Conservation (phyloP, 2,113 vertebrate genomes). For the Melanerpes formicivorus region DNA sequence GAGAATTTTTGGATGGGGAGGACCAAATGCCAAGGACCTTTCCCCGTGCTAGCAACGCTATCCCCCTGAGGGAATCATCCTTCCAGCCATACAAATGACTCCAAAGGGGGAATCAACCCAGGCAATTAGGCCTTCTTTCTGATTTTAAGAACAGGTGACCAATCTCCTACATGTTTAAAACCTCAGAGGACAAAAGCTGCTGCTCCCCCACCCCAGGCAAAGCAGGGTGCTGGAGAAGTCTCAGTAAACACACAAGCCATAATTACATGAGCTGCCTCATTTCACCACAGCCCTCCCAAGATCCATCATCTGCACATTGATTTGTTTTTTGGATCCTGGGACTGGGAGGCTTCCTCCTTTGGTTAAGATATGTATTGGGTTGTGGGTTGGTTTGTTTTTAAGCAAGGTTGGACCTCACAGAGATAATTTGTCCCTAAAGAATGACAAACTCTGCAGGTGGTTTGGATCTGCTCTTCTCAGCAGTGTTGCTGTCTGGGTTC, state of each 20-base stretch:
- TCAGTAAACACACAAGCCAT: background rate
- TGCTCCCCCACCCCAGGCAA: background rate
- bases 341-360: background rate
- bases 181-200: background rate
- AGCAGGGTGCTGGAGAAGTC: background rate
- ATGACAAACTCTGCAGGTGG: background rate
- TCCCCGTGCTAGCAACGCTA: background rate
- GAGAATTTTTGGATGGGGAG: background rate
- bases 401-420: background rate
- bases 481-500: accelerated
- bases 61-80: background rate
- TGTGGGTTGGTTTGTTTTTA: background rate
- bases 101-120: slow-evolving; percentile 26
- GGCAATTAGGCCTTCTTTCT: slow-evolving; percentile 22
- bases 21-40: background rate
- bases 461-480: accelerated
- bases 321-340: background rate
- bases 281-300: background rate
- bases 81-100: slow-evolving; percentile 20
- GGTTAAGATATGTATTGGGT: background rate
- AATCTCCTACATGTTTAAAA: background rate
- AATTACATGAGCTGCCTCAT: slow-evolving; percentile 3
- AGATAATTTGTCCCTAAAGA: background rate
- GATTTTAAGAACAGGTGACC: background rate
- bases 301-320: background rate